Conservation (phyloP, 2,797 vertebrate species). For the Gallirallus australis region DNA sequence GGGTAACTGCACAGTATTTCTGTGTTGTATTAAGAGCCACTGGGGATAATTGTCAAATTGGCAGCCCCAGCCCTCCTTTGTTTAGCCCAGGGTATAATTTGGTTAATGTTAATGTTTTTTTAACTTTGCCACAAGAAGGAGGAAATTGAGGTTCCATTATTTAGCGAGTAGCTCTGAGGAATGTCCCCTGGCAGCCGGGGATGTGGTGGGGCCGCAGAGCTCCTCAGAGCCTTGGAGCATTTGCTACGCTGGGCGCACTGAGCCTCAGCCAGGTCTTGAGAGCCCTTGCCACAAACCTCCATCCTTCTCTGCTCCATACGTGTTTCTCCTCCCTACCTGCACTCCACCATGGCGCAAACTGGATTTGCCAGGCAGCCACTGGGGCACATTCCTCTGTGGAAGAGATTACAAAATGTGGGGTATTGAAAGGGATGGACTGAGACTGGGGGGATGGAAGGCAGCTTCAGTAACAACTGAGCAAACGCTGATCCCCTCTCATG, state of each 20-base stretch:
- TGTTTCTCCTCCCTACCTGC: neutral
- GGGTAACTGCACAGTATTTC: constrained; percentile 66
- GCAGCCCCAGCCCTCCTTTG: constrained; percentile 50
- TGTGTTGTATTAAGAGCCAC: constrained; percentile 63
- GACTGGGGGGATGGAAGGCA: too few relatives aligned
- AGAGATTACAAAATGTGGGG: too few relatives aligned
- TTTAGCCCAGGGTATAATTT: constrained; percentile 61
- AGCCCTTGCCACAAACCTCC: neutral
- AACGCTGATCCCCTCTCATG: too few relatives aligned
- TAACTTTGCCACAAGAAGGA: constrained; percentile 56
- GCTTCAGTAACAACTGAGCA: too few relatives aligned
- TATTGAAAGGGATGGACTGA: too few relatives aligned
- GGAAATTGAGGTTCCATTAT: constrained; percentile 56
- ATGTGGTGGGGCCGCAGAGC: neutral
- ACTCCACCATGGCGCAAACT: neutral
- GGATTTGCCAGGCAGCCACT: neutral
- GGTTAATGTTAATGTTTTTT: constrained; percentile 55
- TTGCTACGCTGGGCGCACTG: neutral
- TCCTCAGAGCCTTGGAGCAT: neutral
- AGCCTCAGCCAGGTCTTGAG: neutral
- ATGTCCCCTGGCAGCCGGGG: constrained; percentile 38
- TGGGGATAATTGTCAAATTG: constrained; percentile 64
- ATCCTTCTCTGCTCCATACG: rapidly evolving
- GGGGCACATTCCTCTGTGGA: too few relatives aligned
- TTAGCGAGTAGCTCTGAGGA: constrained; percentile 54